Evolutionary conservation across 2,797 vertebrate species (phyloP).

Genomic region (Caiman crocodilus): DNA sequence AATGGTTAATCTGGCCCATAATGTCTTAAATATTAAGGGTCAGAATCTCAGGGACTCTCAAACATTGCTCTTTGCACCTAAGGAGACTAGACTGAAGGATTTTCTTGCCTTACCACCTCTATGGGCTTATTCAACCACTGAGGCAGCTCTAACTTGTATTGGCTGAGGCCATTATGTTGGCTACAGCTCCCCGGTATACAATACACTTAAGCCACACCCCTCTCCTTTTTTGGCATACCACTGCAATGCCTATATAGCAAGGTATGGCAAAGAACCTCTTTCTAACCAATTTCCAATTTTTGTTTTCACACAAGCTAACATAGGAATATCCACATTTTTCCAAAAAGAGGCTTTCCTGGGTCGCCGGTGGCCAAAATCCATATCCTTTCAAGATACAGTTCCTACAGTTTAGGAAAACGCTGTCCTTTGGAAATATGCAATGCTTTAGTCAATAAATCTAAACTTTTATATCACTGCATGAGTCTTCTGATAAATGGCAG

Average conservation of each 20-base stretch:
- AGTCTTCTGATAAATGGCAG: not conserved
- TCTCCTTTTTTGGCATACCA: slow-evolving; percentile 65
- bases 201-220: slow-evolving; percentile 3
- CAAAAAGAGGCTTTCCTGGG: slow-evolving; percentile 29
- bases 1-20: slow-evolving; percentile 27
- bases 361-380: slow-evolving; percentile 29
- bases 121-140: slow-evolving; percentile 10
- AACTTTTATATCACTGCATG: not conserved
- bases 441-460: too few species aligned
- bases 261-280: slow-evolving; percentile 55
- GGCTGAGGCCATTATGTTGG: slow-evolving; percentile 56
- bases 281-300: slow-evolving; percentile 63
- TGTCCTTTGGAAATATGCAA: not conserved
- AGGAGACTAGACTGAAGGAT: not conserved
- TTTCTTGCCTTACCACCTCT: too few species aligned
- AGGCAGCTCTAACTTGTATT: slow-evolving; percentile 34
- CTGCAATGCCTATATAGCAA: slow-evolving; percentile 53
- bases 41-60: not conserved
- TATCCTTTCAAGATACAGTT: slow-evolving; percentile 37
- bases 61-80: not conserved
- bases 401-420: not conserved
- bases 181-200: slow-evolving; percentile 31
- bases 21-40: not conserved
- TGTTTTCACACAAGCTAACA: slow-evolving; percentile 73
- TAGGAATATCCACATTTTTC: slow-evolving; percentile 56